Base-by-base conservation (phyloP, 1,140 invertebrate genomes). In the Sinonovacula constricta region DNA sequence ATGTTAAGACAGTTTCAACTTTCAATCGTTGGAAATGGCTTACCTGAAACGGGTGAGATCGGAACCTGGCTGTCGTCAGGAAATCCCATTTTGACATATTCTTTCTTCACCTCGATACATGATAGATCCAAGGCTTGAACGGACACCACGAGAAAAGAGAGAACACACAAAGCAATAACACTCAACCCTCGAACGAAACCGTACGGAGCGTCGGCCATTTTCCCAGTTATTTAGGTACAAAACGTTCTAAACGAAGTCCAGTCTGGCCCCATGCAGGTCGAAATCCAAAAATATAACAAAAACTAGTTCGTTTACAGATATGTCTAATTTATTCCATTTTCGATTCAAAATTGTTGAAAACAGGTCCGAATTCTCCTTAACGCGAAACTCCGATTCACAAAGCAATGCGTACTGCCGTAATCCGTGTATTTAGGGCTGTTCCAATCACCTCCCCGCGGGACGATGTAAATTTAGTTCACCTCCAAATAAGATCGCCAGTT, bases 21-120 rank as follows among this genome's bases (percentile, higher is more conserved):
- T n/a, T n/a, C n/a, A n/a, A n/a, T n/a, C n/a, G n/a, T n/a, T n/a
- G n/a, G n/a, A n/a, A n/a, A n/a, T n/a, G n/a, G n/a, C 39, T 74
- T 74, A 74, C 71, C 71, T 63, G 71, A 63, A 30, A 65, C 60
- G 22, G 71, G 59, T 65, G 71, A 63, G 36, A 74, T 74, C 26
- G 71, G 71, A 24, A 74, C 60, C 10, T 12, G 30, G 45, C 28
- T 74, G n/a, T 74, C 71, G 60, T 65, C 71, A 39, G n/a, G 36
- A 45, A 74, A 74, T 39, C 71, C 71, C 15, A 74, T 7, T 39
- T 74, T 62, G 7, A 65, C 15, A 49, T 74, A 74, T 56, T 74
- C 71, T 74, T 74, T 65, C 49, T 74, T 74, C 49, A 74, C 71
- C 54, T 54, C 71, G 31, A 74, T 74, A 74, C 71, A 74, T 31